Base-by-base conservation (phyloP, 2,113 vertebrate species). In the Crypturellus undulatus region DNA sequence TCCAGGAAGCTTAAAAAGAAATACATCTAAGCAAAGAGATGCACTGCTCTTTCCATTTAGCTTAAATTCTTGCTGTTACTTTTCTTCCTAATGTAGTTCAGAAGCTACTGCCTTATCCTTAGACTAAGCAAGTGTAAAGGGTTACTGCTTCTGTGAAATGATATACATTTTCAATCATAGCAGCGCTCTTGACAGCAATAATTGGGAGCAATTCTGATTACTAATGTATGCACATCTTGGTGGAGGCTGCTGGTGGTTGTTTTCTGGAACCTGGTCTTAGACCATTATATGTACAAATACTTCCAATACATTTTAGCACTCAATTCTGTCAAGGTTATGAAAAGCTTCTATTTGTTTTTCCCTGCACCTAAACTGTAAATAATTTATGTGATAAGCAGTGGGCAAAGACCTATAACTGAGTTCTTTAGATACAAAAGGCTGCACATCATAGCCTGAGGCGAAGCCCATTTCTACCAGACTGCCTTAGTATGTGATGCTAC, bases 201-300 rank as follows among this genome's bases (percentile, higher is more conserved):
- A 68, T 52, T 7, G 34, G 15, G 63, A 86, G 43, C 0, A 0
- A 18, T 64, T 64, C 42, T 60, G 52, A 32, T 51, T 38, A 68
- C 10, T n/a, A 12, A 17, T 2, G 10, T 9, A 40, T 38, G 32
- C 36, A 30, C n/a, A 26, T 51, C 34, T 52, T 67, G n/a, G 47
- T 10, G 45, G 60, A 62, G n/a, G 7, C 16, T n/a, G 32, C 5
- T 30, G 40, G 8, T 1, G 21, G 65, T 6, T 49, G 12, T 32
- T 93, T 52, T 49, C 59, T n/a, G 36, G 83, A 79, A 47, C 36
- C 63, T 71, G 36, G 36, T 7, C 40, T 43, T 45, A 13, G 14
- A n/a, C 2, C 32, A 9, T 14, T 19, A 22, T 1, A 2, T 4
- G 10, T 65, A 28, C 4, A 0, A 58, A 58, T 58, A 58, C 28